phyloP scores from a whole-genome alignment of 2,113 vertebrate genomes.

The Mandrillus leucophaeus region DNA sequence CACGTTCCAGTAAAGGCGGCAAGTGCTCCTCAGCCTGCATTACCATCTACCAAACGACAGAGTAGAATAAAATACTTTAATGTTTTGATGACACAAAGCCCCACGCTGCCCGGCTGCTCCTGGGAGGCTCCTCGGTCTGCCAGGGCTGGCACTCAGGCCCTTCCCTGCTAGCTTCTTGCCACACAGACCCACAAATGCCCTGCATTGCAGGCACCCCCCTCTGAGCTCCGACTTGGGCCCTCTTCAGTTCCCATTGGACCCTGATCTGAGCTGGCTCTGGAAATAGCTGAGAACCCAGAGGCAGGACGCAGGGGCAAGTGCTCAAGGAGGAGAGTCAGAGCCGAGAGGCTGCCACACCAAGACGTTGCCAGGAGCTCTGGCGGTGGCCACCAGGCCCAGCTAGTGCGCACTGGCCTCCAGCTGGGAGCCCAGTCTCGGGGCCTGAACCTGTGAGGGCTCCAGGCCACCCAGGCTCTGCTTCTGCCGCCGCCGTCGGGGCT shows the following conservation, averaged over 20 bases:
- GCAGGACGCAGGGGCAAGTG: not conserved
- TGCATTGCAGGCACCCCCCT: not conserved
- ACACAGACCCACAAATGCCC: not conserved
- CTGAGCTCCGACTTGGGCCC: accelerated
- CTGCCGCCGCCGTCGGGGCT: not conserved
- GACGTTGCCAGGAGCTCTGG: not conserved
- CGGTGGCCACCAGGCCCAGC: not conserved
- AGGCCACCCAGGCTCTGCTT: accelerated
- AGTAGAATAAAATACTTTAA: not conserved
- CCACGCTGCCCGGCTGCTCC: accelerated
- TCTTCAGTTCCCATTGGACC: accelerated
- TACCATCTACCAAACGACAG: not conserved
- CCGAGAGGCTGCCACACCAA: not conserved
- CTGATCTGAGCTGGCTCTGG: not conserved
- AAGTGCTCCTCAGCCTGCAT: not conserved
- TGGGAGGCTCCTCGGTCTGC: not conserved
- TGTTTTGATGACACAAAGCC: not conserved
- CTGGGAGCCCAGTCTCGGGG: not conserved
- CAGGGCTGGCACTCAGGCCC: not conserved
- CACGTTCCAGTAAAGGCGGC: accelerated
- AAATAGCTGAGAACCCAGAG: too few relatives aligned
- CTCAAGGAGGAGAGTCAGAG: not conserved
- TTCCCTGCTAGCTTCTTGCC: not conserved
- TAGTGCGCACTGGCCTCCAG: not conserved
- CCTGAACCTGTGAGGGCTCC: accelerated